These are phyloP conservation scores for Drosophila cracens DNA, from an alignment of 2,888 invertebrate species.

Conservation along the genomic window DNA sequence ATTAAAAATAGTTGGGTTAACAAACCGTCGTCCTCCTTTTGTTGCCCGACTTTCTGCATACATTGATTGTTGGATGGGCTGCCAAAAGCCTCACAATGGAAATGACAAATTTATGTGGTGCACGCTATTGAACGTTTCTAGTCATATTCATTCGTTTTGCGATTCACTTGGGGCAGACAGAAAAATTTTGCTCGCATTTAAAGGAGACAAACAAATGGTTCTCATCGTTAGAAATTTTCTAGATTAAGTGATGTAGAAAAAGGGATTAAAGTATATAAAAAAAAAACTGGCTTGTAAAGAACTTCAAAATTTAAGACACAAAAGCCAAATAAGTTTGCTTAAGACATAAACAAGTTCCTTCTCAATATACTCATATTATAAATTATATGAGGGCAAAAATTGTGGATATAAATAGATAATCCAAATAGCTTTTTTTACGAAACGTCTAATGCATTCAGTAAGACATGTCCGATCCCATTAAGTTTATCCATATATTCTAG, in stretches of 20 bases:
- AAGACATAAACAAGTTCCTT: not conserved
- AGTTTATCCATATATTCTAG: not conserved
- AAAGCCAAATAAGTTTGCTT: not conserved
- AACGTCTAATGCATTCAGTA: not conserved
- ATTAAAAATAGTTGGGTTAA: slow-evolving; percentile 49
- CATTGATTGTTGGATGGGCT: slow-evolving; percentile 7
- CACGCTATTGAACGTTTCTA: slow-evolving; percentile 42
- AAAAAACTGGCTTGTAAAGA: not conserved
- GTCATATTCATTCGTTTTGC: slow-evolving; percentile 26
- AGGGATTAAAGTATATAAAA: not conserved
- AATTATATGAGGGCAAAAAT: not conserved
- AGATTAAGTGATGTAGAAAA: not conserved
- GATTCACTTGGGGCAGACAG: slow-evolving; percentile 2
- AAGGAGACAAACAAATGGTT: slow-evolving; percentile 9
- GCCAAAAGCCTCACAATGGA: slow-evolving; percentile 44
- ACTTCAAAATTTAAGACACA: not conserved
- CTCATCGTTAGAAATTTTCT: not conserved
- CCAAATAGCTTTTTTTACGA: not conserved
- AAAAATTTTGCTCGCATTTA: slow-evolving; percentile 29
- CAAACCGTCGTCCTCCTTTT: slow-evolving; percentile 6
- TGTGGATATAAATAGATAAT: not conserved
- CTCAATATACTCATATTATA: not conserved
- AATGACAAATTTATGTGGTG: not conserved
- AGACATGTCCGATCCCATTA: not conserved
- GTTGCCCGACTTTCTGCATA: not conserved